Evolutionary conservation across 64 coral and sea anemone species (phyloP), one percentile per base, ranked within the genome.

Genomic region (Cladopsammia gracilis): DNA sequence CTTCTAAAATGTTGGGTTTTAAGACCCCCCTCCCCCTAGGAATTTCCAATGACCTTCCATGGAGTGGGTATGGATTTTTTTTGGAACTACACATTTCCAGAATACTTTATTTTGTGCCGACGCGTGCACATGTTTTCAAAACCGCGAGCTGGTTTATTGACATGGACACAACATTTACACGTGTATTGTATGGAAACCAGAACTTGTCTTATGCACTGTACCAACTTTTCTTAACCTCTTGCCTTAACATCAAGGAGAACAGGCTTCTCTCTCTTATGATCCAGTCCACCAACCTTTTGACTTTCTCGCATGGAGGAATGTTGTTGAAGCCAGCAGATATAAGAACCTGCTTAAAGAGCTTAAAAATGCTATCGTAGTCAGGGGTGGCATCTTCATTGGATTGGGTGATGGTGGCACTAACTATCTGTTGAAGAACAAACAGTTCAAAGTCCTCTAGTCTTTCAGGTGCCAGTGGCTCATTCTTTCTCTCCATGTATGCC

Each of bases 381-480:
- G 75, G 20, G 54, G 75, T 48, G 54, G 54, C 75, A 56, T 56
- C 54, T 48, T 78, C 75, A 78, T 58, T 0, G 54, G 75, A 78
- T 48, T 78, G 49, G 48, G 19, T 78, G 75, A 18, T 20, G n/a
- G 54, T 78, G 54, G 48, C 75, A 78, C 75, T 78, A 49, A 78
- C 47, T 12, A 78, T 14, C 53, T 78, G 75, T 54, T 87, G 85
- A 87, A 87, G 67, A 57, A 87, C 71, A 58, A 87, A 87, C 51
- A 87, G 73, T 87, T 73, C 70, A 87, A 87, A 87, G 71, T 87
- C 69, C 48, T 87, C 85, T 57, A 73, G 58, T 73, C 57, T 24
- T 70, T 87, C 85, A 6, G 85, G 71, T 20, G 75, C 85, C 71
- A 86, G 9, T 65, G 65, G 64, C 50, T 87, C 85, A 34, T 87